Conservation (phyloP, 2,888 invertebrate genomes). For the Marasmarcha lunaedactyla region DNA sequence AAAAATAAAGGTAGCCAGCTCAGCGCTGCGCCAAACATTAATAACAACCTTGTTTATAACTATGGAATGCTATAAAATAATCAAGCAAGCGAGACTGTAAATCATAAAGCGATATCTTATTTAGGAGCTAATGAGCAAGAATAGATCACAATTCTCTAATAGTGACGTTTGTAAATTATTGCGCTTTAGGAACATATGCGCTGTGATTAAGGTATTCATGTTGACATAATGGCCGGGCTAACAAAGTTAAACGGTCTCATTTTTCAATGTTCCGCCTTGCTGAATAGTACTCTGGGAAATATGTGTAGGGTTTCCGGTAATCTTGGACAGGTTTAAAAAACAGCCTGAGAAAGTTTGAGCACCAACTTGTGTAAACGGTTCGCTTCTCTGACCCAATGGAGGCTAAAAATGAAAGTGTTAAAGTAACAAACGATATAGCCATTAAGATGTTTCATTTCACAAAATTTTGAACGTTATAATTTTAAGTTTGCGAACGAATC, state of each 20-base stretch:
- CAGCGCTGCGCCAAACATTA: no score
- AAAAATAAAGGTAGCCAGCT: no score
- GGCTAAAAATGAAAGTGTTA: no score
- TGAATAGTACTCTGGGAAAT: not conserved
- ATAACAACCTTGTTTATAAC: constrained; percentile 31
- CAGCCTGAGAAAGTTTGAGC: no score
- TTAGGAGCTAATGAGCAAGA: constrained; percentile 59
- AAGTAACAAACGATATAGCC: no score
- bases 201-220: constrained; percentile 55
- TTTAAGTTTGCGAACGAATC: no score
- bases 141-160: constrained; percentile 63
- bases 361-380: no score
- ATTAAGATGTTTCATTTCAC: no score
- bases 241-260: constrained; percentile 46
- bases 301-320: not conserved
- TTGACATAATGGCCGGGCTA: constrained; percentile 58
- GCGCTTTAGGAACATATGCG: constrained; percentile 61
- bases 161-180: constrained; percentile 56
- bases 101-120: constrained; percentile 61
- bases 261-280: constrained; percentile 27
- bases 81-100: constrained; percentile 42
- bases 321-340: no score
- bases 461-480: no score
- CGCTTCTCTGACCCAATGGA: no score
- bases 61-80: constrained; percentile 62